Percentiles rank a stretch among this genome's conserved stretches.
Evolutionary conservation across 2,888 invertebrate genomes (phyloP).

Genomic region (Didymodactylos carnosus): DNA sequence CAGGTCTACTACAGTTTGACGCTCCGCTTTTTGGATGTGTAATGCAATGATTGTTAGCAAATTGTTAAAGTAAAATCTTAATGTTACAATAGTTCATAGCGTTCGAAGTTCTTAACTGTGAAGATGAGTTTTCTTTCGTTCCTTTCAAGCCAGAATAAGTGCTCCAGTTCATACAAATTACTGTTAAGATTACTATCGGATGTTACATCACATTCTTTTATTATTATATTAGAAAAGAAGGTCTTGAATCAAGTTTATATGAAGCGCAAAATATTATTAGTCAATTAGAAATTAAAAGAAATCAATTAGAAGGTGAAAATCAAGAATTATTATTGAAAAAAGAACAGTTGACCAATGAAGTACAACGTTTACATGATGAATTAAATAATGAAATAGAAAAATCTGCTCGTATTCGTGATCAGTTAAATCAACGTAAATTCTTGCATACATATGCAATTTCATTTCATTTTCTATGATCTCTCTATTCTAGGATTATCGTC

Average conservation of each 20-base stretch:
- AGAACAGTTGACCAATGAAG: slow-evolving; percentile 34
- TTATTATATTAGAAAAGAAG: not conserved
- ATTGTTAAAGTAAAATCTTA: too few species aligned
- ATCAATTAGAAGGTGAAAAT: slow-evolving; percentile 36
- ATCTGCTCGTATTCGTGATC: slow-evolving; percentile 35
- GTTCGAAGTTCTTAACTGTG: too few species aligned
- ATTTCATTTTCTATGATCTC: not conserved
- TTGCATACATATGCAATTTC: too few species aligned
- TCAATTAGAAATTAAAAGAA: slow-evolving; percentile 30
- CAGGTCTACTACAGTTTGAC: too few species aligned
- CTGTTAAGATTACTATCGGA: too few species aligned
- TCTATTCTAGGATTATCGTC: not conserved
- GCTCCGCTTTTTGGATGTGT: too few species aligned
- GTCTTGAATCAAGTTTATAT: slow-evolving; percentile 33
- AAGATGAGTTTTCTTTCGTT: too few species aligned
- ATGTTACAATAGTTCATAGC: too few species aligned
- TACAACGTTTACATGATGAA: slow-evolving; percentile 29
- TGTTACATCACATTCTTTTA: not conserved
- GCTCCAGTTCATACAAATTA: too few species aligned
- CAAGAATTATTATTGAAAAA: slow-evolving; percentile 34
- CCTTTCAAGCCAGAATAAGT: too few species aligned
- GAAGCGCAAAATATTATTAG: slow-evolving; percentile 28
- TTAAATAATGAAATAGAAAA: slow-evolving; percentile 30
- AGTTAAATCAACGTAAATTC: slow-evolving; percentile 51
- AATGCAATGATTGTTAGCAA: too few species aligned